A percentile compares a stretch with the other conserved stretches of the same genome.
phyloP scores from a whole-genome alignment of 2,888 invertebrate species.

The Sycophila texana region DNA sequence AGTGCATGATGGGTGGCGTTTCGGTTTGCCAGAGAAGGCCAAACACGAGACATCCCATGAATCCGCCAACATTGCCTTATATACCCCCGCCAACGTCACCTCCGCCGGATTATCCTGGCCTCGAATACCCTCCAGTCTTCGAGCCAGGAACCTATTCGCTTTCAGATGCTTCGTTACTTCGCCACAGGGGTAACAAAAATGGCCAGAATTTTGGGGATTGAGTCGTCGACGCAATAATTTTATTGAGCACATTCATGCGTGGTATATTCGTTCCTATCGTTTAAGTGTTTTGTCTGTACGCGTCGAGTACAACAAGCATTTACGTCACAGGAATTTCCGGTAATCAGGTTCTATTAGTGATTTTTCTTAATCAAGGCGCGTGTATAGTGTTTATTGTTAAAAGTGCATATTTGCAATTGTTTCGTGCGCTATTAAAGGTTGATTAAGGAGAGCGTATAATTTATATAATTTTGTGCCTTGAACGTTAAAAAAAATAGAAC shows the following conservation, averaged over 20 bases:
- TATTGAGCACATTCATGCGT: conserved; percentile 8
- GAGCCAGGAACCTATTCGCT: conserved; percentile 90
- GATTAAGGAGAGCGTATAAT: conserved; percentile 15
- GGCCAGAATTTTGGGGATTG: conserved; percentile 46
- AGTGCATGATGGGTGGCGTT: conserved; percentile 49
- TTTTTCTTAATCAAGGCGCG: conserved; percentile 20
- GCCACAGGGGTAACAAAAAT: conserved; percentile 61
- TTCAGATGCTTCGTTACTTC: conserved; percentile 76
- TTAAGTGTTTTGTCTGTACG: conserved; percentile 17
- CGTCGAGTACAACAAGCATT: conserved; percentile 3
- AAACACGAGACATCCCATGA: conserved; percentile 64
- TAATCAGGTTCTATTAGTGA: conserved; percentile 30
- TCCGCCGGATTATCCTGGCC: conserved; percentile 85
- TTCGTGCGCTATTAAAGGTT: conserved; percentile 6
- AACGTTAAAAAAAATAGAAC: conserved; percentile 18
- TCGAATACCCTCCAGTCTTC: conserved; percentile 91
- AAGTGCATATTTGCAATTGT: conserved; percentile 10
- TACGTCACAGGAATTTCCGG: conserved; percentile 22
- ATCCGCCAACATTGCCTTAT: conserved; percentile 69
- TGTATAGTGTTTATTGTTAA: conserved; percentile 5
- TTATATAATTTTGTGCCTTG: conserved; percentile 47
- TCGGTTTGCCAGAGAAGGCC: conserved; percentile 58
- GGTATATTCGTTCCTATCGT: conserved; percentile 50
- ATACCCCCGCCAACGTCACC: conserved; percentile 73
- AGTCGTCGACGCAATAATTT: conserved; percentile 7